Evolutionary conservation across 2,113 vertebrate species (phyloP).

Genomic region (Solea solea): DNA sequence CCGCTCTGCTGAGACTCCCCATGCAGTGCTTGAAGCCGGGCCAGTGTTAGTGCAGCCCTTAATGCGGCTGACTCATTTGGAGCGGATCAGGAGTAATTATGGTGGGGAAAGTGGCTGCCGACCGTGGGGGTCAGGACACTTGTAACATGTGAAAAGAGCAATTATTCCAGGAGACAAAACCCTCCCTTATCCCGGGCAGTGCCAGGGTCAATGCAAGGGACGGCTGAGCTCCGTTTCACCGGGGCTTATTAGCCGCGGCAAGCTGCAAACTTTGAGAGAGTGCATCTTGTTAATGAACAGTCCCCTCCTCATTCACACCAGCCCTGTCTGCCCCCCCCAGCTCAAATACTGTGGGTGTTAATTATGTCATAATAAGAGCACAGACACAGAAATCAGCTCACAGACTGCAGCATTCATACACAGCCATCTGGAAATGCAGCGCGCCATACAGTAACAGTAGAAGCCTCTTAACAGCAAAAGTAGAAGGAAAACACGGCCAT

Average conservation of each 20-base stretch:
- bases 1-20: slow-evolving; percentile 79
- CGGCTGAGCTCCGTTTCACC: slow-evolving; percentile 76
- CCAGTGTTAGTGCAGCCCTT: slow-evolving; percentile 82
- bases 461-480: slow-evolving; percentile 56
- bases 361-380: slow-evolving; percentile 82
- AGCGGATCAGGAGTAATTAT: slow-evolving; percentile 86
- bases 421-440: slow-evolving; percentile 75
- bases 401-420: slow-evolving; percentile 74
- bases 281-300: slow-evolving; percentile 83
- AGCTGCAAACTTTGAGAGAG: slow-evolving; percentile 83
- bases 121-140: slow-evolving; percentile 85
- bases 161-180: slow-evolving; percentile 86
- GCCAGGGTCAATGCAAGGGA: slow-evolving; percentile 82
- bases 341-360: slow-evolving; percentile 77
- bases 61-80: slow-evolving; percentile 83
- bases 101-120: slow-evolving; percentile 79
- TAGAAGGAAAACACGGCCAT: slow-evolving; percentile 37
- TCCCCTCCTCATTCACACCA: slow-evolving; percentile 67
- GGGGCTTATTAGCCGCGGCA: slow-evolving; percentile 81
- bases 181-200: slow-evolving; percentile 81
- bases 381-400: slow-evolving; percentile 70
- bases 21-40: slow-evolving; percentile 75
- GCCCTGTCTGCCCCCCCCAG: slow-evolving; percentile 62
- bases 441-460: slow-evolving; percentile 61
- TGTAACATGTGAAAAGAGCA: slow-evolving; percentile 88